A percentile compares a stretch with the other conserved stretches of the same genome.
phyloP scores from a whole-genome alignment of 2,888 invertebrate genomes.

The Drosophila neutralis region DNA sequence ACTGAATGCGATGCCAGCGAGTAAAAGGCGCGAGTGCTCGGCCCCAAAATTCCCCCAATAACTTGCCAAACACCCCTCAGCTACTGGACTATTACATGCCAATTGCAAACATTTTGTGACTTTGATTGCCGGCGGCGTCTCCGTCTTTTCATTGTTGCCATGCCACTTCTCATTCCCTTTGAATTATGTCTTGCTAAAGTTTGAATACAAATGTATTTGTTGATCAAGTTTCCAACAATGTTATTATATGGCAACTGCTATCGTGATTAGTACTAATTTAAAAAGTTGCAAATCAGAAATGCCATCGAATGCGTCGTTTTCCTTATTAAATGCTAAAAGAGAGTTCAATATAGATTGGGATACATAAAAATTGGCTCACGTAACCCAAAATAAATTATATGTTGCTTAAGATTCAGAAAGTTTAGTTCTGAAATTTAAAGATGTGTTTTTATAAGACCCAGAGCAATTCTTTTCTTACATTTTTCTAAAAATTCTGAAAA shows the following conservation, averaged over 20 bases:
- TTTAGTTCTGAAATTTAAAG: background rate
- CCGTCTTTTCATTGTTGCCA: constrained; percentile 9
- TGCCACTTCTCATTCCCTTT: background rate
- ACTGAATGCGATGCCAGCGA: constrained; percentile 25
- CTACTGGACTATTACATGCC: constrained; percentile 54
- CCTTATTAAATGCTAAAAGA: background rate
- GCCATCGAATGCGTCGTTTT: background rate
- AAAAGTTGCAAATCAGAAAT: background rate
- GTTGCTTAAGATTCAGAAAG: background rate
- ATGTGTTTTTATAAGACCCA: background rate
- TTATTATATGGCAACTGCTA: background rate
- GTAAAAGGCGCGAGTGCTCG: background rate
- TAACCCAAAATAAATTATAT: background rate
- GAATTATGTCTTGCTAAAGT: constrained; percentile 11
- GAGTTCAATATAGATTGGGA: background rate
- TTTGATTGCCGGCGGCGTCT: constrained; percentile 53
- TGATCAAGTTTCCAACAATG: background rate
- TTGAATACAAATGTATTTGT: constrained; percentile 18
- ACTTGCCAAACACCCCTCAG: background rate
- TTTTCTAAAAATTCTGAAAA: background rate
- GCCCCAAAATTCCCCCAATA: background rate
- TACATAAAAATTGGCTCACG: background rate
- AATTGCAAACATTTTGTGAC: constrained; percentile 66
- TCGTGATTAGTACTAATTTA: background rate
- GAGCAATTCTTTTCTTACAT: too few relatives aligned